Conservation (phyloP, 2,113 vertebrate genomes). For the Python bivittatus region DNA sequence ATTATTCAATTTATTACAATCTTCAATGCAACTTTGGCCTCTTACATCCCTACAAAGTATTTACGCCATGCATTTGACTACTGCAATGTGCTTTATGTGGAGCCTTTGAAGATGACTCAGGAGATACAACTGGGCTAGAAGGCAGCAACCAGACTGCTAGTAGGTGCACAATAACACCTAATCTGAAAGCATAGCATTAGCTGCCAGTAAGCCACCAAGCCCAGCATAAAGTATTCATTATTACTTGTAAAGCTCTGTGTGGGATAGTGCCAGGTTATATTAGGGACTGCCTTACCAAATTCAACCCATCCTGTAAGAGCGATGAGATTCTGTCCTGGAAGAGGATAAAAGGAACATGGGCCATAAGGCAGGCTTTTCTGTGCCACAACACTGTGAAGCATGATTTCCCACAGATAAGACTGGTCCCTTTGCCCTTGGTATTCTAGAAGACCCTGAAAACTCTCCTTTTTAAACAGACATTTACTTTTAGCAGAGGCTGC, state of each 20-base stretch:
- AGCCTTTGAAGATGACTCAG: no score
- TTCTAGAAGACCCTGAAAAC: neutral
- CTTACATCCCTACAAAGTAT: no score
- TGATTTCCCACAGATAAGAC: neutral
- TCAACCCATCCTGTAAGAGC: neutral
- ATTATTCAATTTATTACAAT: no score
- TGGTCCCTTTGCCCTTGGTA: neutral
- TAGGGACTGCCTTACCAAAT: neutral
- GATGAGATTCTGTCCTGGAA: neutral
- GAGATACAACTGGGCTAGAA: no score
- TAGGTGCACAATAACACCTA: no score
- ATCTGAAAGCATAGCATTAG: no score
- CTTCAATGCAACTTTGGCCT: no score
- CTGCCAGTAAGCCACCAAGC: neutral
- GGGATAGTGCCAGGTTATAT: neutral
- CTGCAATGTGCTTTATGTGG: no score
- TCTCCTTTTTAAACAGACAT: neutral
- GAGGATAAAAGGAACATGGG: neutral
- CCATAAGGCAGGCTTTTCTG: neutral
- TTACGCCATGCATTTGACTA: no score
- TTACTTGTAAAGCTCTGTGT: neutral
- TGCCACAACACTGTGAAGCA: neutral
- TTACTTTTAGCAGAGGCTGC: neutral
- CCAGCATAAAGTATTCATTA: neutral
- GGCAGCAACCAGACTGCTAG: no score